Evolutionary conservation across 1,140 invertebrate species (phyloP).

Genomic region (Drosophila repletoides): DNA sequence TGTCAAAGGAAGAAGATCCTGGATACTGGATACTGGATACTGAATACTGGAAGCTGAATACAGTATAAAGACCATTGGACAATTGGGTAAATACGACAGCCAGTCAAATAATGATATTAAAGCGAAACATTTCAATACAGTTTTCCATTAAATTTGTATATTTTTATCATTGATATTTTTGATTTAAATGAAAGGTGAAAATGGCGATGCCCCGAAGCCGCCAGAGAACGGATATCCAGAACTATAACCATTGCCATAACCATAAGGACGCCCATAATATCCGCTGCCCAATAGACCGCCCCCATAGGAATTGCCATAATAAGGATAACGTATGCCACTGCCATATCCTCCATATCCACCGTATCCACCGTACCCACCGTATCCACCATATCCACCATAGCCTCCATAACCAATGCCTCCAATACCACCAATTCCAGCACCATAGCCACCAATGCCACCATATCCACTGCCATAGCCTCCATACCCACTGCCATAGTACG

Average conservation of each 20-base stretch:
- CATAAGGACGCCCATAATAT: slow-evolving; percentile 51
- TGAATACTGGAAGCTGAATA: slow-evolving; percentile 12
- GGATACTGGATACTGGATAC: slow-evolving; percentile 15
- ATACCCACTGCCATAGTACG: slow-evolving; percentile 28
- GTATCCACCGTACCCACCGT: slow-evolving; percentile 21
- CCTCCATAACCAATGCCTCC: slow-evolving; percentile 19
- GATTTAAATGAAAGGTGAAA: slow-evolving; percentile 38
- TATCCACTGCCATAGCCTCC: slow-evolving; percentile 20
- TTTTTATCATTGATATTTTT: slow-evolving; percentile 19
- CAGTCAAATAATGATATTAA: slow-evolving; percentile 22
- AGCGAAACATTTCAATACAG: slow-evolving; percentile 21
- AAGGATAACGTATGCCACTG: slow-evolving; percentile 37
- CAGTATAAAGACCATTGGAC: not conserved
- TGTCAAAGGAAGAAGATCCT: slow-evolving; percentile 51
- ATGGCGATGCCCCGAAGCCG: slow-evolving; percentile 30
- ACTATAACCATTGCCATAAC: slow-evolving; percentile 56
- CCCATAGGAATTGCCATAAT: slow-evolving; percentile 42
- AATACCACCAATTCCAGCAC: slow-evolving; percentile 12
- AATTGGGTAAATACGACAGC: slow-evolving; percentile 1
- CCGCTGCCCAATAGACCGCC: slow-evolving; percentile 27
- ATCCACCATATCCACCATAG: slow-evolving; percentile 16
- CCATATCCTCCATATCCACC: slow-evolving; percentile 42
- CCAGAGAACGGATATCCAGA: slow-evolving; percentile 55
- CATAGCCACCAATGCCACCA: slow-evolving; percentile 32
- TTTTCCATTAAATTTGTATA: slow-evolving; percentile 3